Evolutionary conservation across 2,113 vertebrate genomes (phyloP).

Genomic region (Gallinago undulata): DNA sequence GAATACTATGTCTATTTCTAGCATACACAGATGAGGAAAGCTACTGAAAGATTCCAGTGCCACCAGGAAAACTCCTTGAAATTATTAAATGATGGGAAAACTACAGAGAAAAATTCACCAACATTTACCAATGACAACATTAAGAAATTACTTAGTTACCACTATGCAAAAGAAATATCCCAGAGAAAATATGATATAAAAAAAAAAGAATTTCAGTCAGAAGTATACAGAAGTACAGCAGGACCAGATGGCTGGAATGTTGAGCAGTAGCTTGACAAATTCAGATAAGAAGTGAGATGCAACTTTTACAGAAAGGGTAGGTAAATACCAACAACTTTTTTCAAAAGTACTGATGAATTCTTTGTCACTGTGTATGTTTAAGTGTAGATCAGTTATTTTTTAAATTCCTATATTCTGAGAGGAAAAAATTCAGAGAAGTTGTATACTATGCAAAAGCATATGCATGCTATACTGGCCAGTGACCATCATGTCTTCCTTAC

Average conservation of each 20-base stretch:
- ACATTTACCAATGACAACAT: background rate
- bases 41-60: background rate
- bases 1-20: background rate
- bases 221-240: background rate
- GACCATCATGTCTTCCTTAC: background rate
- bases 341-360: background rate
- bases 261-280: background rate
- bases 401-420: background rate
- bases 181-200: background rate
- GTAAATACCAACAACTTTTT: background rate
- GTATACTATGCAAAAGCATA: background rate
- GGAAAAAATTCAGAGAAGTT: background rate
- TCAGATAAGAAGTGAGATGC: background rate
- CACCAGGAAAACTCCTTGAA: background rate
- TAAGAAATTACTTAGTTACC: background rate
- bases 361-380: background rate
- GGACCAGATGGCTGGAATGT: background rate
- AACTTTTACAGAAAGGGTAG: background rate
- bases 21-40: background rate
- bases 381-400: background rate
- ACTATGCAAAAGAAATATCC: background rate
- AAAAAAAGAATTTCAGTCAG: background rate
- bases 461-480: background rate
- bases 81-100: background rate
- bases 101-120: background rate